Evolutionary conservation across 2,113 vertebrate genomes (phyloP).

Genomic region (Aldabrachelys gigantea): DNA sequence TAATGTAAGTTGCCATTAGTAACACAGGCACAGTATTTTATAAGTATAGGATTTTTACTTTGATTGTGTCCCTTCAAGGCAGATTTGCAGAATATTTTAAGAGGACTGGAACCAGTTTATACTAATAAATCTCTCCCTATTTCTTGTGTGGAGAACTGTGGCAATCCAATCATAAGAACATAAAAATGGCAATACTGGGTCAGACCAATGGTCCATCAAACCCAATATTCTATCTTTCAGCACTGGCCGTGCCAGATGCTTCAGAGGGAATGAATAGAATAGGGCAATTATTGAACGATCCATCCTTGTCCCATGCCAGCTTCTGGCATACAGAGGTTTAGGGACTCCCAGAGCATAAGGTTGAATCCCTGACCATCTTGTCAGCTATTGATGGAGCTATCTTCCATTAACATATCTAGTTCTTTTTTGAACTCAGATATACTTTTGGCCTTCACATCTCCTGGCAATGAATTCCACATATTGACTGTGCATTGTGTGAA

Average conservation of each 20-base stretch:
- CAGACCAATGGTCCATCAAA: background rate
- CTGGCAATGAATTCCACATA: background rate
- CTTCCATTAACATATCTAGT: background rate
- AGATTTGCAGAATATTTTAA: background rate
- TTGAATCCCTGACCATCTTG: background rate
- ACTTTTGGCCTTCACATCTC: background rate
- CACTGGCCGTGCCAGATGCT: background rate
- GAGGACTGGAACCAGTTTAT: background rate
- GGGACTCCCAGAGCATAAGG: background rate
- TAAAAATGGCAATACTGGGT: background rate
- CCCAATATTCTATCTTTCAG: background rate
- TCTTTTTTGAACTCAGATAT: background rate
- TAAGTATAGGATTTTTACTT: background rate
- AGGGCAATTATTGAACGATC: background rate
- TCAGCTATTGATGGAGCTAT: background rate
- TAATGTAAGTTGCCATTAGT: background rate
- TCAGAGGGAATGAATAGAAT: background rate
- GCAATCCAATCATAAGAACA: background rate
- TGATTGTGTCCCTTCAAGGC: background rate
- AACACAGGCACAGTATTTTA: background rate
- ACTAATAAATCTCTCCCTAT: background rate
- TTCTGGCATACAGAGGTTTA: background rate
- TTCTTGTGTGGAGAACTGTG: background rate
- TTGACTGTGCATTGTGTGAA: background rate
- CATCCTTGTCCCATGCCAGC: background rate